A percentile compares a stretch with the other conserved stretches of the same genome.
Evolutionary conservation across 1,140 invertebrate genomes (phyloP).

Genomic region (Cardiocondyla obscurior): DNA sequence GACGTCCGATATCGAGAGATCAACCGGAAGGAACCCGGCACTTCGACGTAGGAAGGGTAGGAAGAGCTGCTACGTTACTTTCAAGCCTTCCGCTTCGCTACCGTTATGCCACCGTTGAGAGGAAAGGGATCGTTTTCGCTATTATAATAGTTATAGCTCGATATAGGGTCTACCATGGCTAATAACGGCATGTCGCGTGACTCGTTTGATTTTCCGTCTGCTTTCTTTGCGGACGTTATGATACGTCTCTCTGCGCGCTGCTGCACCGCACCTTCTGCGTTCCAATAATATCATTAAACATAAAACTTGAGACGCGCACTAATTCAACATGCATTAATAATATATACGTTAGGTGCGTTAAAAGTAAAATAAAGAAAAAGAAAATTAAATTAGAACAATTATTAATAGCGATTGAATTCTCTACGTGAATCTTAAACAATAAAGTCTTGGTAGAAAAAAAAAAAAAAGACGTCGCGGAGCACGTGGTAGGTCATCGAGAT

Average conservation of each 20-base stretch:
- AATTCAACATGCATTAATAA: background rate
- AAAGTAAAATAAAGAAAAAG: background rate
- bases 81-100: constrained; percentile 53
- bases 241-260: background rate
- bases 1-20: constrained; percentile 11
- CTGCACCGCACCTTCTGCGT: background rate
- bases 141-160: constrained; percentile 32
- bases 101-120: constrained; percentile 45
- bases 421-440: background rate
- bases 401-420: too few species aligned
- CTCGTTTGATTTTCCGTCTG: background rate
- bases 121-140: constrained; percentile 47
- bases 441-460: background rate
- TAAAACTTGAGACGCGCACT: too few species aligned
- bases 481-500: background rate
- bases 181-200: constrained; percentile 28
- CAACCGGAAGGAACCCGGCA: background rate
- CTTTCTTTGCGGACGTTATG: background rate
- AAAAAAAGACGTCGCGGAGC: too few species aligned
- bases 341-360: too few species aligned
- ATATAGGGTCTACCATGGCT: background rate
- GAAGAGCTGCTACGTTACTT: constrained; percentile 17
- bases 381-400: background rate
- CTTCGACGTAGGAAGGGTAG: constrained; percentile 43
- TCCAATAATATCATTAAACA: background rate